Base-by-base conservation (phyloP, 2,888 invertebrate genomes). In the Galeopsomyia nigrocyanea region DNA sequence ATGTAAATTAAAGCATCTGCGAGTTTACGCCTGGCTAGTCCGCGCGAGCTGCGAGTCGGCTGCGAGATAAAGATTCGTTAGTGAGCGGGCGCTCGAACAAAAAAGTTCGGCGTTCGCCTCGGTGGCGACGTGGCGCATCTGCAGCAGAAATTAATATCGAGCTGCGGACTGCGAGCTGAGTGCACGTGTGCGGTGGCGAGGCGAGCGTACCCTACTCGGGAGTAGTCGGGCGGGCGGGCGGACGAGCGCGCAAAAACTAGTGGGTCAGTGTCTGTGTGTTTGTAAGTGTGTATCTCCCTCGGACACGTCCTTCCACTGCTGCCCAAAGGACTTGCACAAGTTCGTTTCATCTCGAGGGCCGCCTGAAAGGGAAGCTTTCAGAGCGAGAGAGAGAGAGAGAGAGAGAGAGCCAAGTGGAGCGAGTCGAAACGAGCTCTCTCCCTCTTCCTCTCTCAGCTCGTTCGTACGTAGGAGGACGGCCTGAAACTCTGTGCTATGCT, bases 321-420 rank as follows among this genome's bases (percentile, higher is more conserved):
- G 80, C 77, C 78, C 80, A 68, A 73, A 73, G 68, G 75, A 77
- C 76, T 75, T 68, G 77, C 75, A 75, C 76, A 81, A 84, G 84
- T 85, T 83, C 83, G 84, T 85, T 85, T 84, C 85, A 85, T 85
- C 84, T 85, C 83, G 83, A 81, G 81, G 82, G 81, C 80, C 69
- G 75, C 70, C 68, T 74, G 73, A 73, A 71, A 65, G 77, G 76
- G 76, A 66, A 76, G 76, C 75, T 74, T 75, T 68, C 75, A 79
- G 74, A 51, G 60, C 68, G 68, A 64, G 69, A 51, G 51, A 51
- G 19, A 50, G 50, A 50, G 50, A 17, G n/a, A 50, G 50, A 16
- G 16, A 5, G 17, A n/a, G 51, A n/a, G 9, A 68, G 68, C 62
- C 73, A 77, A 77, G 78, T 73, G 77, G 73, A 73, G 73, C 50